phyloP scores from a whole-genome alignment of 2,797 vertebrate genomes.

The Spea hammondii region DNA sequence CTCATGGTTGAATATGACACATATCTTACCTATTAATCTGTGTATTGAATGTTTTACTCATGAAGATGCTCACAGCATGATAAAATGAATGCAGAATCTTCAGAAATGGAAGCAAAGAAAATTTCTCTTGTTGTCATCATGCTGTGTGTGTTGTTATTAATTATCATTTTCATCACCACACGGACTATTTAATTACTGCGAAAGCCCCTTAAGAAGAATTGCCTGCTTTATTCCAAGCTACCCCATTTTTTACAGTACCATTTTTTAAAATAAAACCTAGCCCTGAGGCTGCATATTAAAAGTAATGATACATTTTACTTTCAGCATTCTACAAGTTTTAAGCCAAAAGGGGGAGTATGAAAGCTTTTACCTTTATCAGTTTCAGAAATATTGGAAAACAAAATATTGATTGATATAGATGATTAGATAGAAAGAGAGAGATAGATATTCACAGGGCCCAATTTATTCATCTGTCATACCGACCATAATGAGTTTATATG shows the following conservation, averaged over 20 bases:
- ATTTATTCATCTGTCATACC: slow-evolving; percentile 18
- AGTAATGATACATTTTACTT: slow-evolving; percentile 14
- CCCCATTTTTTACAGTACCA: slow-evolving; percentile 30
- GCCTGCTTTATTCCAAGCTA: slow-evolving; percentile 25
- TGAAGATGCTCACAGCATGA: too few relatives aligned
- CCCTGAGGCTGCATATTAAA: slow-evolving; percentile 8
- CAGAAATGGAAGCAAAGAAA: not conserved
- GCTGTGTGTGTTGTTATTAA: slow-evolving; percentile 23
- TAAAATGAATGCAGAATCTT: not conserved
- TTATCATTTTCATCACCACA: slow-evolving; percentile 37
- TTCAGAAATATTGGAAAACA: slow-evolving; percentile 10
- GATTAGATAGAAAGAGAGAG: slow-evolving; percentile 18
- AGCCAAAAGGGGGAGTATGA: not conserved
- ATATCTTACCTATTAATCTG: too few relatives aligned
- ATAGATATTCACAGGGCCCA: not conserved
- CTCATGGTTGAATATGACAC: too few relatives aligned
- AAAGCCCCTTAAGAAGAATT: slow-evolving; percentile 39
- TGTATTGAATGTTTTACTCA: too few relatives aligned
- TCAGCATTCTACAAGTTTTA: not conserved
- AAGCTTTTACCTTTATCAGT: not conserved
- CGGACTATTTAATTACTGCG: slow-evolving; percentile 33
- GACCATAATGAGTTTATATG: slow-evolving; percentile 12
- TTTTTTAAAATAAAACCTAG: slow-evolving; percentile 19
- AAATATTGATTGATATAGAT: slow-evolving; percentile 34
- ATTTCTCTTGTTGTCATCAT: slow-evolving; percentile 5